Percentiles rank a stretch among this genome's conserved stretches.
Evolutionary conservation across 1,140 invertebrate species (phyloP).

Genomic region (Habropoda laboriosa): DNA sequence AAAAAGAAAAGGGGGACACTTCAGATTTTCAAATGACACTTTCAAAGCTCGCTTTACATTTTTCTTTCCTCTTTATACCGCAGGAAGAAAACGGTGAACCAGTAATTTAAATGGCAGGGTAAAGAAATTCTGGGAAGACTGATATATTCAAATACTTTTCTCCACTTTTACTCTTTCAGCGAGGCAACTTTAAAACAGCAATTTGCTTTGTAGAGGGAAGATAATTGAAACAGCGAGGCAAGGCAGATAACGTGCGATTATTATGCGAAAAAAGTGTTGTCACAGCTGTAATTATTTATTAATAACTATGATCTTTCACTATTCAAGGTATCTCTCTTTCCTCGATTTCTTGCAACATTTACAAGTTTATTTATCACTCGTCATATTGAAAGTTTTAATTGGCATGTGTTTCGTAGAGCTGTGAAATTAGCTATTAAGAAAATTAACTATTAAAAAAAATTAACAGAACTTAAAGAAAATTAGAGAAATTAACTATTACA

Average conservation of each 20-base stretch:
- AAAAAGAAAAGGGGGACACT: not conserved
- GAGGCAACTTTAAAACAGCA: not conserved
- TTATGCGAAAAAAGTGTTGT: not conserved
- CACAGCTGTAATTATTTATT: not conserved
- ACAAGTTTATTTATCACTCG: too few species aligned
- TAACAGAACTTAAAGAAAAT: too few species aligned
- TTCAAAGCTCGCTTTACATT: too few species aligned
- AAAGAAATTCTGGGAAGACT: not conserved
- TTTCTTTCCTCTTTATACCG: not conserved
- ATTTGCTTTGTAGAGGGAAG: not conserved
- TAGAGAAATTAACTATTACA: too few species aligned
- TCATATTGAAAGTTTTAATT: too few species aligned
- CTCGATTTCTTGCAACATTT: not conserved
- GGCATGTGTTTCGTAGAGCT: too few species aligned
- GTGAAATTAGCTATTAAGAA: too few species aligned
- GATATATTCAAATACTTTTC: not conserved
- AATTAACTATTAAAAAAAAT: too few species aligned
- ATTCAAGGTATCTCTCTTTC: not conserved
- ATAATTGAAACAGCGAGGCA: not conserved
- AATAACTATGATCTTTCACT: not conserved
- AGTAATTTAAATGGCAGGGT: not conserved
- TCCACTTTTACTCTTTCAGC: not conserved
- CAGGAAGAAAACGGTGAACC: not conserved
- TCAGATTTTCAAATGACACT: not conserved
- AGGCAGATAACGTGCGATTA: too few species aligned